phyloP scores from a whole-genome alignment of 2,113 vertebrate genomes.

The Aptenodytes patagonicus region DNA sequence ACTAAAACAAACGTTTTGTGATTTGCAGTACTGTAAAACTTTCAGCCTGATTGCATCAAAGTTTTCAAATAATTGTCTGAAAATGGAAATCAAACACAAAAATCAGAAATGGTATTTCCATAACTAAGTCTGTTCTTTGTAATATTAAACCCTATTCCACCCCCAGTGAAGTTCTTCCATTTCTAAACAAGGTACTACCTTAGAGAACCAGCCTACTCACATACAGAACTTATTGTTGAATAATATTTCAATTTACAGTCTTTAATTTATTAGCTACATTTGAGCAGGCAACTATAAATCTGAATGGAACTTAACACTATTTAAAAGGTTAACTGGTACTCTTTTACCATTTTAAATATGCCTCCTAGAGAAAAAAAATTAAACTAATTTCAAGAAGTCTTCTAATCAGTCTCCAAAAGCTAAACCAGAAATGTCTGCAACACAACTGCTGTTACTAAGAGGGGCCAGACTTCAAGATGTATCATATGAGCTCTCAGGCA shows the following conservation, averaged over 20 bases:
- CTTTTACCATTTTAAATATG: not conserved
- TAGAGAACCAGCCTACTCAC: not conserved
- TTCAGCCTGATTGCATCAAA: not conserved
- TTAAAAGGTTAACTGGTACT: not conserved
- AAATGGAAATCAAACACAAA: not conserved
- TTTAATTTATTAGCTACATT: not conserved
- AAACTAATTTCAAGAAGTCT: not conserved
- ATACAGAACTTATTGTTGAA: not conserved
- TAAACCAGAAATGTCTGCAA: not conserved
- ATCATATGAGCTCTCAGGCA: not conserved
- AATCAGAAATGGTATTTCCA: not conserved
- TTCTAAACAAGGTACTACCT: not conserved
- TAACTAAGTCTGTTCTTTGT: not conserved
- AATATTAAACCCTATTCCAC: not conserved
- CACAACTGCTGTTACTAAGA: not conserved
- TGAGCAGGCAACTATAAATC: not conserved
- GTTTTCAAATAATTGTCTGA: not conserved
- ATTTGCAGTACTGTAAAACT: not conserved
- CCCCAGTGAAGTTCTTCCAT: not conserved
- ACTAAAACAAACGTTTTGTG: not conserved
- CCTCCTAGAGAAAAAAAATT: not conserved
- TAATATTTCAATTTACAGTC: not conserved
- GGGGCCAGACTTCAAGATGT: not conserved
- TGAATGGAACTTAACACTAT: not conserved
- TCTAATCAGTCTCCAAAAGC: not conserved